These are phyloP conservation scores for Erithacus rubecula DNA, from an alignment of 2,797 vertebrate genomes.

Conservation along the genomic window DNA sequence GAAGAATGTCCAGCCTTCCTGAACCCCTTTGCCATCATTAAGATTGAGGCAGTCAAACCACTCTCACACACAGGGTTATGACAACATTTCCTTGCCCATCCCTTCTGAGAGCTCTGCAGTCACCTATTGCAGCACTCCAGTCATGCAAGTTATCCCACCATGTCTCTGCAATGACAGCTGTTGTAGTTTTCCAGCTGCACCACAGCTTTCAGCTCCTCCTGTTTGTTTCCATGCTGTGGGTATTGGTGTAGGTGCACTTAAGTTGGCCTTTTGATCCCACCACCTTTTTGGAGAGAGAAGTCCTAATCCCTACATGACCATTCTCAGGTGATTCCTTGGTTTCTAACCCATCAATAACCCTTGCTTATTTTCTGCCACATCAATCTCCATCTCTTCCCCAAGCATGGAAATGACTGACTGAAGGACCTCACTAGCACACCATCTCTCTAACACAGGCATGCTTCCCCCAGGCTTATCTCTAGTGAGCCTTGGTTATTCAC, in stretches of 20 bases:
- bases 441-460: fast-evolving
- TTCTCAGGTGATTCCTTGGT: not conserved
- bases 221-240: not conserved
- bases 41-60: not conserved
- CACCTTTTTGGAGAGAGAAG: not conserved
- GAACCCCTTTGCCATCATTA: not conserved
- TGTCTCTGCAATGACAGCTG: not conserved
- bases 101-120: not conserved
- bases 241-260: not conserved
- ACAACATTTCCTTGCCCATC: not conserved
- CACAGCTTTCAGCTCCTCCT: not conserved
- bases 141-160: not conserved
- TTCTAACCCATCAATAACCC: not conserved
- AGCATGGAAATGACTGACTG: not conserved
- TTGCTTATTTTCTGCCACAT: not conserved
- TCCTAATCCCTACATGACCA: not conserved
- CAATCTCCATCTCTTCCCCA: not conserved
- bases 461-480: not conserved
- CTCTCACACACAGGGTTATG: not conserved
- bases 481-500: not conserved
- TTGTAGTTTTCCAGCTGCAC: not conserved
- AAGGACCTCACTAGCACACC: not conserved
- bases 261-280: not conserved
- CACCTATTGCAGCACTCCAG: not conserved
- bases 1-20: too few relatives aligned